Evolutionary conservation across 1,140 invertebrate genomes (phyloP), one percentile per base, ranked within the genome.

Genomic region (Lucilia cuprina): DNA sequence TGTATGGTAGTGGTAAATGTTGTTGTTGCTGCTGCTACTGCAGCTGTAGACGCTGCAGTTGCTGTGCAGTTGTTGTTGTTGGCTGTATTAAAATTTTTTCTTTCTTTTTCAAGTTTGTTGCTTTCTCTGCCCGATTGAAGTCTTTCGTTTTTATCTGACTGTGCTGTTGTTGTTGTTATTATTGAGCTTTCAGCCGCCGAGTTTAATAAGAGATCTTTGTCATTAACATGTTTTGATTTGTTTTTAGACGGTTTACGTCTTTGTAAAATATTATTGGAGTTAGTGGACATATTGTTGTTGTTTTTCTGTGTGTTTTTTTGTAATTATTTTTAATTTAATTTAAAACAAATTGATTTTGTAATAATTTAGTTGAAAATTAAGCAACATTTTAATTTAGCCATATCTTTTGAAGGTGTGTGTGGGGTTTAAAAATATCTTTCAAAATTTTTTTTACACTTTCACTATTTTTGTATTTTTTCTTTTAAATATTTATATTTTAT

Each of bases 51-150:
- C n/a, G 75, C 35, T 2, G 75, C 34, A n/a, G 19, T n/a, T 47
- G 75, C n/a, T 5, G 75, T 5, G 75, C 41, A 13, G 75, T 5
- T 8, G 75, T n/a, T n/a, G 74, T 34, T 19, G 75, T 19, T 2
- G 75, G 34, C 14, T 9, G n/a, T 41, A 14, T 9, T 75, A 5
- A 7, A 34, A 7, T 70, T 70, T 21, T 70, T 70, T 7, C 21
- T 70, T 30, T 30, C 25, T 9, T 70, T 21, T 25, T 83, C 50
- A 88, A 89, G 87, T 83, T 84, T 84, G 84, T 83, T 83, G 82
- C 84, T 75, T 84, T 82, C 21, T 60, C 74, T 70, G 85, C 87
- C 87, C 89, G 89, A 89, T 87, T 89, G 88, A 89, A 89, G 88
- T 89, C 88, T 89, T 89, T 80, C 77, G 77, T 80, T 80, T 89